These are phyloP conservation scores for Fopius arisanus DNA, from an alignment of 1,140 invertebrate species.

Conservation along the genomic window DNA sequence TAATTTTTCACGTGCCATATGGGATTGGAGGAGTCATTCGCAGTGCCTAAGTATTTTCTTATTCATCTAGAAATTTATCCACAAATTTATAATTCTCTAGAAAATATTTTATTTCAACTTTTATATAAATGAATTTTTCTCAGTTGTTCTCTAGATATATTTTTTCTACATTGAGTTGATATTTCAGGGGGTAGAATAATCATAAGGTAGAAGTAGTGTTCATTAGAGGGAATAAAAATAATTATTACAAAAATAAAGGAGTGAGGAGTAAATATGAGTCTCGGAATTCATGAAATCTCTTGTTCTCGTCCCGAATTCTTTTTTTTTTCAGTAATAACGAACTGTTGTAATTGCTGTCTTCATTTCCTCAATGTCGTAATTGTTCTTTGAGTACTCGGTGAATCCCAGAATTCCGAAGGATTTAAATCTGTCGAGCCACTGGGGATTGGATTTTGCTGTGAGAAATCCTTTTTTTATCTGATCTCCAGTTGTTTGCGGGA, in stretches of 20 bases:
- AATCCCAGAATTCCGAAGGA: conserved; percentile 46
- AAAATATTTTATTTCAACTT: background rate
- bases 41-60: conserved; percentile 8
- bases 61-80: background rate
- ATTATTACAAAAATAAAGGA: background rate
- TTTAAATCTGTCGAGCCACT: conserved; percentile 44
- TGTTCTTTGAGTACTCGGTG: conserved; percentile 51
- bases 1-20: conserved; percentile 2
- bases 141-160: too few species aligned
- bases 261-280: too few species aligned
- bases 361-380: conserved; percentile 49
- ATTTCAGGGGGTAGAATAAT: background rate
- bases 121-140: background rate
- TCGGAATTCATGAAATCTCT: background rate
- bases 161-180: too few species aligned
- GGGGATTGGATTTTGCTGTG: conserved; percentile 45
- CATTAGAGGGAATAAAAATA: background rate
- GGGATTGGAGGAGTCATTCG: background rate
- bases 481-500: conserved; percentile 47
- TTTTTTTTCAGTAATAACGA: conserved; percentile 59
- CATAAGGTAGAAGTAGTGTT: background rate
- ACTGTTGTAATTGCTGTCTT: conserved; percentile 55
- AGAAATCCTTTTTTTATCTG: conserved; percentile 58
- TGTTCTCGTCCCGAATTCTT: background rate
- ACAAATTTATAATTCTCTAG: background rate